Evolutionary conservation across 1,140 invertebrate genomes (phyloP), one percentile per base, ranked within the genome.

Genomic region (Doryteuthis pealeii): DNA sequence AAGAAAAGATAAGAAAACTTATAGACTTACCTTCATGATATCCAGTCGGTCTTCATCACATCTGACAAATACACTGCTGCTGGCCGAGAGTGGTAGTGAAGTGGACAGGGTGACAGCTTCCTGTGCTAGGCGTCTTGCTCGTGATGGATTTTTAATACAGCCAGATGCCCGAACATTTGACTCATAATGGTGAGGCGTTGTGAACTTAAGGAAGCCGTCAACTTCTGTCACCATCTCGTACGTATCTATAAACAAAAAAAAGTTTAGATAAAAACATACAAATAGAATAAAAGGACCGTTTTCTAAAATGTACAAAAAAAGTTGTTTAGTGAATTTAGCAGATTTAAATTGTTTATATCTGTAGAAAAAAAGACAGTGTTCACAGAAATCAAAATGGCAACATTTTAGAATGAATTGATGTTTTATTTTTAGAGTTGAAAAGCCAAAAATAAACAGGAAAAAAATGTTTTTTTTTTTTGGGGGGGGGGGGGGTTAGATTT

Each of bases 21-120:
- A 40, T 40, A 40, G 35, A 40, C 35, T 10, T 75, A 94, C 94
- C 91, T 96, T 98, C 96, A 97, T 98, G 74, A 98, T 92, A 87
- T 98, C 96, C 67, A 98, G 90, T 79, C 96, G 90, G 86, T 97
- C 96, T 72, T 94, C 93, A 89, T 97, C 96, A 89, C 95, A 97
- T 77, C 96, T 91, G 70, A 98, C 96, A 91, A 98, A 99, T 67
- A 99, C 96, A 78, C 94, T 95, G 84, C 95, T 97, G 85, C 94
- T 96, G 81, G 94, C 96, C 30, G 95, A 97, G 28, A 99, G 91
- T 71, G 97, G 96, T 77, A 99, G 89, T 70, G 94, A 94, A 71
- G 95, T 96, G 67, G 95, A 95, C n/a, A 99, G 90, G 15, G 96
- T 98, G 33, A 97, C 95, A 73, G 96, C 93, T 89, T 99, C 97